Percentiles rank a stretch among this genome's conserved stretches.
These are phyloP conservation scores for Fragum sueziense DNA, from an alignment of 2,888 invertebrate genomes.

Conservation along the genomic window DNA sequence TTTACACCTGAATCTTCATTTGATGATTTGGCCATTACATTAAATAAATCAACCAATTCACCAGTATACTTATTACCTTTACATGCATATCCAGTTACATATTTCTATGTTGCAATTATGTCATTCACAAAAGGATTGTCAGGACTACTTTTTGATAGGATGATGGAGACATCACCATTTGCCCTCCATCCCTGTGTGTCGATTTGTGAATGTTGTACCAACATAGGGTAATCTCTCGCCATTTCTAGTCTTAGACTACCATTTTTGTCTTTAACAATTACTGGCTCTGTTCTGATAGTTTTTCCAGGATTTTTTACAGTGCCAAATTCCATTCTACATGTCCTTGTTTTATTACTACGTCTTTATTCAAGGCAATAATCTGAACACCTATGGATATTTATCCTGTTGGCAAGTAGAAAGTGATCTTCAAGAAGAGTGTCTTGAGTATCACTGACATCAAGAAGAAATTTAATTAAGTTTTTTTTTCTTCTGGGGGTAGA, in stretches of 20 bases:
- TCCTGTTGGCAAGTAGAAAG: constrained; percentile 18
- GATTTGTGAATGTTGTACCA: constrained; percentile 64
- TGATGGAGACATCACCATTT: constrained; percentile 63
- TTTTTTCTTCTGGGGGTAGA: constrained; percentile 59
- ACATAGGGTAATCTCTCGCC: constrained; percentile 60
- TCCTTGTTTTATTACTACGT: background rate
- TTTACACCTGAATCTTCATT: constrained; percentile 6
- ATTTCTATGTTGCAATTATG: constrained; percentile 56
- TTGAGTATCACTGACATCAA: constrained; percentile 58
- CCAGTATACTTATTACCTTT: constrained; percentile 58
- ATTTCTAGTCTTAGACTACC: constrained; percentile 61
- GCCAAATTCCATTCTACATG: constrained; percentile 57
- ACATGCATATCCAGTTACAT: too few relatives aligned
- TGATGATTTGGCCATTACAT: too few relatives aligned
- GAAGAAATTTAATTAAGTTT: constrained; percentile 55
- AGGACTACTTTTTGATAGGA: too few relatives aligned
- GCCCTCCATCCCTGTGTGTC: constrained; percentile 63
- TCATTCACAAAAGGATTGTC: constrained; percentile 59
- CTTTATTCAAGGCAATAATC: constrained; percentile 25
- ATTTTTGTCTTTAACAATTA: constrained; percentile 63
- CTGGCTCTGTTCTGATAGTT: constrained; percentile 30
- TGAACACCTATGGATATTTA: constrained; percentile 20
- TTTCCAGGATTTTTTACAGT: constrained; percentile 26
- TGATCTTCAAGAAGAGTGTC: constrained; percentile 53
- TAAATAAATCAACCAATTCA: constrained; percentile 45